Percentiles rank a stretch among this genome's conserved stretches.
Conservation (phyloP, 2,797 vertebrate species). For the Amblyraja radiata region DNA sequence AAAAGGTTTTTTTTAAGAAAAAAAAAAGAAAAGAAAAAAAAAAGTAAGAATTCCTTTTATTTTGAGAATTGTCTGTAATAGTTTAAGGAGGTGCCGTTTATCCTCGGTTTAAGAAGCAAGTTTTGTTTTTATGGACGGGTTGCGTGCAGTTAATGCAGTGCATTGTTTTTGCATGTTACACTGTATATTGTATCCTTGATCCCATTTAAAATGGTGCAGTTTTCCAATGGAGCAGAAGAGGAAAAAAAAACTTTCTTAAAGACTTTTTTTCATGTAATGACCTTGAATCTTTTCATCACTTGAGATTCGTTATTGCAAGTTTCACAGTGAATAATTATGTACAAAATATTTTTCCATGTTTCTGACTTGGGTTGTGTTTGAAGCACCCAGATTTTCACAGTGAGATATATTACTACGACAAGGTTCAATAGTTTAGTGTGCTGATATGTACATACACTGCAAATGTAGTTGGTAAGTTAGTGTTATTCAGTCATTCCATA, state of each 20-base stretch:
- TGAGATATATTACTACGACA: conserved; percentile 33
- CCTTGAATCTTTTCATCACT: conserved; percentile 35
- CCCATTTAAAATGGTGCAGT: conserved; percentile 34
- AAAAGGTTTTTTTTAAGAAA: conserved; percentile 17
- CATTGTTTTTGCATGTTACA: conserved; percentile 36
- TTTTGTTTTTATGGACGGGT: conserved; percentile 32
- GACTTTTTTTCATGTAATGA: conserved; percentile 36
- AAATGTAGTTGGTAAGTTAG: conserved; percentile 32
- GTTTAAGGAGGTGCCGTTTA: conserved; percentile 35
- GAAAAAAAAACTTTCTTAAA: conserved; percentile 34
- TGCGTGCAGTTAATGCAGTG: conserved; percentile 36
- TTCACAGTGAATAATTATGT: conserved; percentile 36
- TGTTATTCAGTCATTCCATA: conserved; percentile 36
- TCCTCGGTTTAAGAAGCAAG: conserved; percentile 29
- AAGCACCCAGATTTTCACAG: conserved; percentile 34
- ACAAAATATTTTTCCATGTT: conserved; percentile 37
- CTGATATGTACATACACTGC: conserved; percentile 35
- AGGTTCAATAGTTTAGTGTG: conserved; percentile 33
- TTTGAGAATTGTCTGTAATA: conserved; percentile 34
- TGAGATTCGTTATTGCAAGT: conserved; percentile 36
- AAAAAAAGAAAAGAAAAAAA: conserved; percentile 9
- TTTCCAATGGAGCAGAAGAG: conserved; percentile 33
- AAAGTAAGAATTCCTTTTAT: conserved; percentile 29
- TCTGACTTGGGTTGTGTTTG: conserved; percentile 35
- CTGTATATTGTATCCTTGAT: conserved; percentile 30